These are phyloP conservation scores for Tetrao urogallus DNA, from an alignment of 2,113 vertebrate genomes.

Conservation along the genomic window DNA sequence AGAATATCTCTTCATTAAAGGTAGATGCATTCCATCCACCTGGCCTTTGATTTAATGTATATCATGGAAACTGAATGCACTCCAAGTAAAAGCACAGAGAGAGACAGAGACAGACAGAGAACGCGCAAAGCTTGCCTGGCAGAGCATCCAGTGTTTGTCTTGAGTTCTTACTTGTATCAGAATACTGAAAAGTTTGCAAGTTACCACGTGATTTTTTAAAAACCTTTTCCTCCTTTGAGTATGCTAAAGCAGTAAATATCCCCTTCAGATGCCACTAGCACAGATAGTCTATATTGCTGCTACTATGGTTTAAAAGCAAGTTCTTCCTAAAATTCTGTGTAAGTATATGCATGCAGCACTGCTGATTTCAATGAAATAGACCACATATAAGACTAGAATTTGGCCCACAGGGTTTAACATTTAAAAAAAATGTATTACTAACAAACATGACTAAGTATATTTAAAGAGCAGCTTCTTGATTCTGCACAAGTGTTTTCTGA, in stretches of 20 bases:
- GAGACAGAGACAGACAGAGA: background rate
- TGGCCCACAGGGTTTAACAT: constrained; percentile 67
- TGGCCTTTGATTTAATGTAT: constrained; percentile 42
- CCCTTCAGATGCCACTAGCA: constrained; percentile 63
- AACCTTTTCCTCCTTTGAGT: constrained; percentile 37
- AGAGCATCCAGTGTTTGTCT: constrained; percentile 63
- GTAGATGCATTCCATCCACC: background rate
- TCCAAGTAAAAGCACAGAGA: background rate
- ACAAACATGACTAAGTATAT: constrained; percentile 66
- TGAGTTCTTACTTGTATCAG: constrained; percentile 27
- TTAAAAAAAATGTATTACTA: constrained; percentile 68
- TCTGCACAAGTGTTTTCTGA: constrained; percentile 72
- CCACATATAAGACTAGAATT: constrained; percentile 65
- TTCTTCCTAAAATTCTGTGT: constrained; percentile 59
- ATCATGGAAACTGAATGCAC: constrained; percentile 43
- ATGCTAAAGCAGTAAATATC: constrained; percentile 61
- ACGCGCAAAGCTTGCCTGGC: constrained; percentile 60
- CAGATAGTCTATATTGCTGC: constrained; percentile 59
- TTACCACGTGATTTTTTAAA: constrained; percentile 65
- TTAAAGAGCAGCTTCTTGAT: constrained; percentile 70
- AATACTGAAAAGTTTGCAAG: constrained; percentile 78
- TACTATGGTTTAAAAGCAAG: constrained; percentile 62
- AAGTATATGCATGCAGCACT: constrained; percentile 69
- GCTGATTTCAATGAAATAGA: constrained; percentile 68
- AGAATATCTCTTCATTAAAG: background rate